phyloP scores from a whole-genome alignment of 2,888 invertebrate genomes.

The Caprella mutica region DNA sequence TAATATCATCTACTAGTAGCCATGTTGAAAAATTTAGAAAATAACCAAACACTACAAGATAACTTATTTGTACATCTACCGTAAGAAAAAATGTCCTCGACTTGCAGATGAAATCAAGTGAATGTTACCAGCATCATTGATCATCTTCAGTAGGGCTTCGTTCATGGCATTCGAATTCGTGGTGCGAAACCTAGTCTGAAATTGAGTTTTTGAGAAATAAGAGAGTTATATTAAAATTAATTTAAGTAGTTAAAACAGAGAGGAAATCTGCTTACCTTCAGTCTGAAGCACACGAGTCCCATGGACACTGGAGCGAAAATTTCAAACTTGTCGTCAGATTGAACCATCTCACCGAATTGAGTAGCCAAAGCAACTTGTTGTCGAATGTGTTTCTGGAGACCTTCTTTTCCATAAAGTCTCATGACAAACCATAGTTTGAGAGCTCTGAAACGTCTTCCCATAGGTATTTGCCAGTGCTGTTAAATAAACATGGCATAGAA shows the following conservation, averaged over 20 bases:
- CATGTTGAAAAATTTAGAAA: too few species aligned
- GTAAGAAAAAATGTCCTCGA: conserved; percentile 69
- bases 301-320: conserved; percentile 72
- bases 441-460: conserved; percentile 76
- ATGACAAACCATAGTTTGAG: conserved; percentile 90
- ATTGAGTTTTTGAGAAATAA: too few species aligned
- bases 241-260: too few species aligned
- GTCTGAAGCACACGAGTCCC: conserved; percentile 82
- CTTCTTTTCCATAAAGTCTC: conserved; percentile 66
- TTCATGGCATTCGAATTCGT: conserved; percentile 72
- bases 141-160: conserved; percentile 64
- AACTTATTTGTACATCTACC: too few species aligned
- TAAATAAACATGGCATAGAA: too few species aligned
- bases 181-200: too few species aligned
- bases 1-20: too few species aligned
- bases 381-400: conserved; percentile 64
- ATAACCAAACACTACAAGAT: too few species aligned
- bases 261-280: conserved; percentile 47
- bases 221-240: too few species aligned
- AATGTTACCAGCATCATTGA: conserved; percentile 81
- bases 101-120: conserved; percentile 87
- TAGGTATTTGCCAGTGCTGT: conserved; percentile 74
- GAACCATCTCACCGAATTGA: conserved; percentile 60
- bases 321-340: conserved; percentile 63
- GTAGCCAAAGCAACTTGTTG: conserved; percentile 62